phyloP scores from a whole-genome alignment of 92 coral and sea anemone species.

The Meandrina meandrites region DNA sequence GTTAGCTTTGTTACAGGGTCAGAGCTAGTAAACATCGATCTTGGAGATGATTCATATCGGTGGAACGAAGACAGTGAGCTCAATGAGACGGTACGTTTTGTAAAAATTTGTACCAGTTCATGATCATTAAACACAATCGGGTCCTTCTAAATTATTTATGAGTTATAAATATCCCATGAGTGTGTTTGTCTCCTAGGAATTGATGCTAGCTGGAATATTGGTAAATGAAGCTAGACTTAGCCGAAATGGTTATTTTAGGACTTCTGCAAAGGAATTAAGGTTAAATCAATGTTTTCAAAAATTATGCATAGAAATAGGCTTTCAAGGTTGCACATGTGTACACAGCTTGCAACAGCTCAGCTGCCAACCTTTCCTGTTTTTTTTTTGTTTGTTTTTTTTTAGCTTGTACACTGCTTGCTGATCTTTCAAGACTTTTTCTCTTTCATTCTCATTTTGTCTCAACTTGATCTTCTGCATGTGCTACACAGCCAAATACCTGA shows the following conservation, averaged over 20 bases:
- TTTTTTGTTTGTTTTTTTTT: background rate
- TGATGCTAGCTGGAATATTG: constrained; percentile 80
- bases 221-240: constrained; percentile 93
- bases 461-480: background rate
- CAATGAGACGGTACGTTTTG: constrained; percentile 59
- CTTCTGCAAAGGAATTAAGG: constrained; percentile 80
- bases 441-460: background rate
- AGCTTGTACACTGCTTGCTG: background rate
- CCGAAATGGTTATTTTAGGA: constrained; percentile 84
- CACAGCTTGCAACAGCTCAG: background rate
- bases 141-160: background rate
- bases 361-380: background rate
- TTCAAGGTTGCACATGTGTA: background rate
- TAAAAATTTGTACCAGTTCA: background rate
- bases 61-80: constrained; percentile 31
- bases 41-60: constrained; percentile 48
- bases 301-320: too few species aligned
- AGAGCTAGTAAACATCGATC: constrained; percentile 71
- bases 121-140: background rate
- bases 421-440: background rate
- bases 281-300: constrained; percentile 24
- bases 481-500: too few species aligned
- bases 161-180: constrained; percentile 9
- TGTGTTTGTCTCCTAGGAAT: constrained; percentile 64
- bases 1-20: constrained; percentile 68